Evolutionary conservation across 2,888 invertebrate genomes (phyloP).

Genomic region (Amphipoea lucens): DNA sequence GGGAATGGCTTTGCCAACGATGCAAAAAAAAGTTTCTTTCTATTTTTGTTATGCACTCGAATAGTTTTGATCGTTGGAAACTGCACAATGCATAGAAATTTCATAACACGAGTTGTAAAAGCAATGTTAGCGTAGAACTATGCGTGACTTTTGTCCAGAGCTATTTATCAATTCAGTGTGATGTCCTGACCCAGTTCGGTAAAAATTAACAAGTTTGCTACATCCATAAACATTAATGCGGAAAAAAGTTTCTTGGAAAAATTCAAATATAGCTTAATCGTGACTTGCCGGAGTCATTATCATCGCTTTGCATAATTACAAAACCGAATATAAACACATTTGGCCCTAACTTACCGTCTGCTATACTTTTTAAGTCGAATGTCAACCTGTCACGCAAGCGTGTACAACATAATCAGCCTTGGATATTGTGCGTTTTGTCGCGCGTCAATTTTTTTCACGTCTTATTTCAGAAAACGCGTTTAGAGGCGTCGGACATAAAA

Average conservation of each 20-base stretch:
- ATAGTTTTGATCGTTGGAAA: slow-evolving; percentile 76
- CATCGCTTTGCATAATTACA: slow-evolving; percentile 81
- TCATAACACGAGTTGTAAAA: not conserved
- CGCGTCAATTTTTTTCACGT: slow-evolving; percentile 71
- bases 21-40: slow-evolving; percentile 87
- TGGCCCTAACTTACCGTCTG: slow-evolving; percentile 70
- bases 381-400: slow-evolving; percentile 83
- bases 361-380: slow-evolving; percentile 79
- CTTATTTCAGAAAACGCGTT: slow-evolving; percentile 45
- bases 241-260: slow-evolving; percentile 68
- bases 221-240: slow-evolving; percentile 54
- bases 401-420: slow-evolving; percentile 76
- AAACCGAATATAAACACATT: slow-evolving; percentile 79
- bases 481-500: slow-evolving; percentile 32
- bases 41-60: slow-evolving; percentile 68
- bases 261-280: slow-evolving; percentile 72
- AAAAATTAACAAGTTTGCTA: slow-evolving; percentile 52
- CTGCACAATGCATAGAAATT: slow-evolving; percentile 33
- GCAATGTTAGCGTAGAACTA: not conserved
- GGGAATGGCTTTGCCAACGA: slow-evolving; percentile 87
- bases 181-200: slow-evolving; percentile 59
- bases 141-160: slow-evolving; percentile 24
- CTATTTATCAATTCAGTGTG: slow-evolving; percentile 41
- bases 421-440: slow-evolving; percentile 52
- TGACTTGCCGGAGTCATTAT: slow-evolving; percentile 77